phyloP scores from a whole-genome alignment of 2,888 invertebrate species.

The Tenthredo scrophulariae region DNA sequence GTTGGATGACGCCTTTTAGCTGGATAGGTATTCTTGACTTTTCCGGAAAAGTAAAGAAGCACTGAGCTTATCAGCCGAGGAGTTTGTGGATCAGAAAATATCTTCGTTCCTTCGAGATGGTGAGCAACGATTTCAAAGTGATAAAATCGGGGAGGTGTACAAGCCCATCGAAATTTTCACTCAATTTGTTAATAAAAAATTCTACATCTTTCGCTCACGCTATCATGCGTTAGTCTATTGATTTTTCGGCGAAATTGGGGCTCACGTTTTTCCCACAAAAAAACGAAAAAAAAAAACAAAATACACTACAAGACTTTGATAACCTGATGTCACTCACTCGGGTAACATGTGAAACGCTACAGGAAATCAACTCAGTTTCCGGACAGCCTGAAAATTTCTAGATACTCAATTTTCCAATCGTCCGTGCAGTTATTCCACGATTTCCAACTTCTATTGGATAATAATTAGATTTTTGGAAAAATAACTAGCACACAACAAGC shows the following conservation, averaged over 20 bases:
- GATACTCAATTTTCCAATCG: conserved; percentile 17
- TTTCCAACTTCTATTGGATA: background rate
- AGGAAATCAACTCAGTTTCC: conserved; percentile 11
- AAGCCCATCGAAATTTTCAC: background rate
- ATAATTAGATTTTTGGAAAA: conserved; percentile 7
- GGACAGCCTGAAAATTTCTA: background rate
- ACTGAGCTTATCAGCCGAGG: background rate
- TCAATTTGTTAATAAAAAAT: background rate
- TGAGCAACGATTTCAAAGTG: background rate
- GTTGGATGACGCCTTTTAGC: background rate
- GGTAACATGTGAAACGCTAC: background rate
- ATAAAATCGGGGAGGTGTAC: background rate
- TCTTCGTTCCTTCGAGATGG: background rate
- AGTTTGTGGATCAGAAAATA: background rate
- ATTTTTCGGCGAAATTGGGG: background rate
- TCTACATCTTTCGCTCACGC: background rate
- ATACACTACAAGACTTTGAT: background rate
- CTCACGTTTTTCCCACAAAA: background rate
- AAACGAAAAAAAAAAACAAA: background rate
- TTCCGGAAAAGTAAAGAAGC: too few species aligned
- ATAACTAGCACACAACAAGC: background rate
- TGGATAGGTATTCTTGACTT: background rate
- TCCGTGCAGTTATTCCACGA: background rate
- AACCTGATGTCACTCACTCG: conserved; percentile 28
- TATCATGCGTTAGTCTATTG: background rate